A percentile compares a stretch with the other conserved stretches of the same genome.
These are phyloP conservation scores for Syndactyla subalaris DNA, from an alignment of 2,797 vertebrate species.

Conservation along the genomic window DNA sequence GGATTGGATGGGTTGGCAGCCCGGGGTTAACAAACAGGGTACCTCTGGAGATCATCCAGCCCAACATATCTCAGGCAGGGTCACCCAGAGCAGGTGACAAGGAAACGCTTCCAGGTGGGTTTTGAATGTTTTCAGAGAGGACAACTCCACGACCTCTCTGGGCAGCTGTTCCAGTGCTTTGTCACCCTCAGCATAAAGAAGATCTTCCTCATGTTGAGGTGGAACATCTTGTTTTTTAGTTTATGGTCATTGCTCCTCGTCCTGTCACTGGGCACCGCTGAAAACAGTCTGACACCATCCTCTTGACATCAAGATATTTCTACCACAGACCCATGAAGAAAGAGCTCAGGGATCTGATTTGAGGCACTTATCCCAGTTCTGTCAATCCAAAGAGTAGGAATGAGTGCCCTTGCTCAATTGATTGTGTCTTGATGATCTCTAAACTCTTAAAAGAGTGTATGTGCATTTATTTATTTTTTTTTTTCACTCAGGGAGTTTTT, in stretches of 20 bases:
- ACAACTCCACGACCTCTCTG: not conserved
- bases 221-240: not conserved
- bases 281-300: not conserved
- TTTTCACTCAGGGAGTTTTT: not conserved
- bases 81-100: not conserved
- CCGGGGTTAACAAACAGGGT: not conserved
- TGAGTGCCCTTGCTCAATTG: not conserved
- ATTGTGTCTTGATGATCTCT: not conserved
- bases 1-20: not conserved
- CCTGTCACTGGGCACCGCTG: not conserved
- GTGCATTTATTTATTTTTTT: not conserved
- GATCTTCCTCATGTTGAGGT: not conserved
- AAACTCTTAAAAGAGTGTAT: not conserved
- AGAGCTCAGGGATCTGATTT: not conserved
- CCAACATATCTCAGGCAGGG: not conserved
- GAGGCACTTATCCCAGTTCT: not conserved
- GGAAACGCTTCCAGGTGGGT: not conserved
- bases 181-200: not conserved
- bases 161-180: not conserved
- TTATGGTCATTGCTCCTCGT: not conserved
- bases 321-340: fast-evolving
- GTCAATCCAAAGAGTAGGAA: not conserved
- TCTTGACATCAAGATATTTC: not conserved
- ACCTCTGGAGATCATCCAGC: not conserved
- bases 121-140: not conserved